Evolutionary conservation across 2,888 invertebrate genomes (phyloP).

Genomic region (Drosophila aldrichi): DNA sequence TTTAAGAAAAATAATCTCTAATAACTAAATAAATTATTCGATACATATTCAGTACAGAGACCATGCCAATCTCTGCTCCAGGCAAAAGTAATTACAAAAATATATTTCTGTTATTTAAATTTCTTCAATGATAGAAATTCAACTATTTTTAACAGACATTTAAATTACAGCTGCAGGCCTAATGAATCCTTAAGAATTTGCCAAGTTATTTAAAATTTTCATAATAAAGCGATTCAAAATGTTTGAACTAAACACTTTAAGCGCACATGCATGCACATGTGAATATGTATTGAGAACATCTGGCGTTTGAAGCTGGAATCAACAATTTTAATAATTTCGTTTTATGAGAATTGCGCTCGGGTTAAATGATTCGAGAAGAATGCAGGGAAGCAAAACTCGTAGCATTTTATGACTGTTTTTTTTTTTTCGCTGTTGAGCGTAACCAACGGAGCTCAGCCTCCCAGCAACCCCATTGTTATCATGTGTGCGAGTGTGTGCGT

Average conservation of each 20-base stretch:
- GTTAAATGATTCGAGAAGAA: conserved; percentile 80
- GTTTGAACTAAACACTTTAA: conserved; percentile 14
- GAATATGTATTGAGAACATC: conserved; percentile 15
- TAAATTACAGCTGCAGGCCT: neutral
- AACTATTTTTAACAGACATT: neutral
- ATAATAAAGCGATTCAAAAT: conserved; percentile 27
- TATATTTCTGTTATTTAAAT: neutral
- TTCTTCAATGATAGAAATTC: neutral
- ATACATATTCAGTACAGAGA: too few relatives aligned
- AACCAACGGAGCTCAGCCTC: conserved; percentile 12
- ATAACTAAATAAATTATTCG: too few relatives aligned
- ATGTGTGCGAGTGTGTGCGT: neutral
- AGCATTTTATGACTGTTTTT: conserved; percentile 65
- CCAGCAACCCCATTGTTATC: neutral
- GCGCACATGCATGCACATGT: conserved; percentile 19
- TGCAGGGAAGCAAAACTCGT: conserved; percentile 69
- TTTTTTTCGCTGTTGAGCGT: conserved; percentile 15
- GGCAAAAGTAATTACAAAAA: too few relatives aligned
- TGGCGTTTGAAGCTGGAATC: conserved; percentile 50
- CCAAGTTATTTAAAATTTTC: conserved; percentile 41
- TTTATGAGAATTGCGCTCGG: conserved; percentile 82
- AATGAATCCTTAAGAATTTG: conserved; percentile 7
- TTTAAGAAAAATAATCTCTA: too few relatives aligned
- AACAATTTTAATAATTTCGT: conserved; percentile 84
- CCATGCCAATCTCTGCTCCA: too few relatives aligned